Percentiles rank a stretch among this genome's conserved stretches.
Conservation (phyloP, 2,113 vertebrate genomes). For the Hylia prasina region DNA sequence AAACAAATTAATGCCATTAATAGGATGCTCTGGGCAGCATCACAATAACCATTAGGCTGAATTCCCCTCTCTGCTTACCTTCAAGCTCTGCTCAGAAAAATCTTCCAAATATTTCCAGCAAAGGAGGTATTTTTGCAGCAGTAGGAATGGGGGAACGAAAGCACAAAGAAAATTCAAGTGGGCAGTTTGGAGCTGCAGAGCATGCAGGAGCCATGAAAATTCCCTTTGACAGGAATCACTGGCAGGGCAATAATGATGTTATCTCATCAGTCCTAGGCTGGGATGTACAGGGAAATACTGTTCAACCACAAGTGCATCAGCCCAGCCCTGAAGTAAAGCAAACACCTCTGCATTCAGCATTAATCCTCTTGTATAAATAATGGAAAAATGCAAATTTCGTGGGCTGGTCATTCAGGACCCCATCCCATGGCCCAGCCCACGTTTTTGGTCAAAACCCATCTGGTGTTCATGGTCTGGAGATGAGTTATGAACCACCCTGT, state of each 20-base stretch:
- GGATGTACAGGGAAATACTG: not conserved
- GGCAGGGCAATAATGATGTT: not conserved
- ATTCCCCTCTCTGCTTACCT: not conserved
- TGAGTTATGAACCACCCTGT: not conserved
- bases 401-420: not conserved
- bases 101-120: not conserved
- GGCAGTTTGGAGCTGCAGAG: not conserved
- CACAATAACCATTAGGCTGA: not conserved
- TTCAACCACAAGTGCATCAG: not conserved
- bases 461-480: not conserved
- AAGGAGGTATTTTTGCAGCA: not conserved
- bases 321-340: not conserved
- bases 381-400: not conserved
- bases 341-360: not conserved
- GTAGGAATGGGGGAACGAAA: not conserved
- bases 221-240: not conserved
- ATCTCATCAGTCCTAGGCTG: not conserved
- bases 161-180: not conserved
- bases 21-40: not conserved
- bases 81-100: not conserved
- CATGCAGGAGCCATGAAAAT: accelerated
- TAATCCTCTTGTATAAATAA: not conserved
- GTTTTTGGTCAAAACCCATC: not conserved
- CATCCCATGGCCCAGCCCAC: not conserved
- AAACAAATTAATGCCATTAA: not conserved